Base-by-base conservation (phyloP, 2,113 vertebrate species). In the Mola mola region DNA sequence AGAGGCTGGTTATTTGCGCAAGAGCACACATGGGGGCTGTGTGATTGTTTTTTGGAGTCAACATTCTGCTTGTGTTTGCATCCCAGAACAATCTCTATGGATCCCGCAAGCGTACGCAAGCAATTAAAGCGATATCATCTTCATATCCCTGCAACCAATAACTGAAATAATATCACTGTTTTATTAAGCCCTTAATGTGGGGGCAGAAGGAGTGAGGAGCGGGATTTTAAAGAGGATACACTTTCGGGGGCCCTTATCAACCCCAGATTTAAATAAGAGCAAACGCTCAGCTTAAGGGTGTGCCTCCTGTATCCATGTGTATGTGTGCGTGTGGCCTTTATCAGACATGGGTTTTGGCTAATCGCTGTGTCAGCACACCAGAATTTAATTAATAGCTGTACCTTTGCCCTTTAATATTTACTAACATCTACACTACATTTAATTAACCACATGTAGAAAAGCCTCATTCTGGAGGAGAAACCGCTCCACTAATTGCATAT, bases 51-150 rank as follows among this genome's bases (percentile, higher is more conserved):
- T 86, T 88, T 84, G 80, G 84, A 87, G 66, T 81, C 69, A 46
- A 88, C 84, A 81, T 89, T 90, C 87, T 89, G 89, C 89, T 90
- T 89, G 87, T 88, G 89, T 88, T 89, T 89, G 89, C 89, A 90
- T 89, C 86, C 87, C 80, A 70, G 86, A 90, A 90, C 87, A 89
- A 90, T 89, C 89, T 90, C 89, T 61, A 75, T 15, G 86, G 86
- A 90, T 90, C 86, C 87, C 86, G 83, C 77, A 81, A 89, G 89
- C 82, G 78, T 85, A 66, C 86, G 79, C 83, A 81, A 75, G 86
- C 89, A 90, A 90, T 90, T 90, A 90, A 89, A 86, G 82, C 85
- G 89, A 90, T 90, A 90, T 37, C 87, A 90, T 90, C 89, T 90
- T 89, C 86, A 89, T 88, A 88, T 85, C 85, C 89, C 75, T 55